These are phyloP conservation scores for Thymelicus acteon DNA, from an alignment of 2,888 invertebrate genomes.

Conservation along the genomic window DNA sequence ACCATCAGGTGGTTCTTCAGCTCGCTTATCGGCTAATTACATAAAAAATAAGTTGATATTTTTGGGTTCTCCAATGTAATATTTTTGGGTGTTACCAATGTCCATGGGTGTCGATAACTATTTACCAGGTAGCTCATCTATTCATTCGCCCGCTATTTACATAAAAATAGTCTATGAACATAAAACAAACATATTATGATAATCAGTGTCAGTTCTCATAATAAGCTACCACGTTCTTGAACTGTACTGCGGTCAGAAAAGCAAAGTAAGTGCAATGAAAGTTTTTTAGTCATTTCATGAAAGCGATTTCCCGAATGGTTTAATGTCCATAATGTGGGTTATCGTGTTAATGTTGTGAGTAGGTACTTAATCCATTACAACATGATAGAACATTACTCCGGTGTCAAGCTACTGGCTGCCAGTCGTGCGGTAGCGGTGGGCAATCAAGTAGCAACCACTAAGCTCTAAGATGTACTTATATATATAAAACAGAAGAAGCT, in stretches of 20 bases:
- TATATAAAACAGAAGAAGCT: too few species aligned
- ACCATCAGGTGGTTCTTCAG: too few species aligned
- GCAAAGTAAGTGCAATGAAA: constrained; percentile 52
- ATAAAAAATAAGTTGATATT: too few species aligned
- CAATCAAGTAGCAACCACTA: neutral
- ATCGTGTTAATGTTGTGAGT: constrained; percentile 69
- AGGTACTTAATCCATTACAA: constrained; percentile 62
- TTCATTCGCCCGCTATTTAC: neutral
- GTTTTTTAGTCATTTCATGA: constrained; percentile 41
- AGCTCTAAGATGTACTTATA: too few species aligned
- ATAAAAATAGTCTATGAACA: neutral
- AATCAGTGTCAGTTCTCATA: constrained; percentile 2
- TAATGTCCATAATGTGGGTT: constrained; percentile 63
- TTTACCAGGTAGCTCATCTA: too few species aligned
- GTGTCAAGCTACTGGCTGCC: constrained; percentile 46
- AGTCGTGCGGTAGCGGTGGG: constrained; percentile 40
- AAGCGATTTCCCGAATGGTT: constrained; percentile 61
- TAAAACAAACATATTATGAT: constrained; percentile 2
- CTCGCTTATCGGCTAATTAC: too few species aligned
- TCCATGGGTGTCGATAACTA: too few species aligned
- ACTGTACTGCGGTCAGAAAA: constrained; percentile 38
- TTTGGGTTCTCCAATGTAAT: too few species aligned
- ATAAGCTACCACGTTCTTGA: neutral
- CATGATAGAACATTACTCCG: constrained; percentile 52
- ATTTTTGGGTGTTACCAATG: too few species aligned